Evolutionary conservation across 2,888 invertebrate genomes (phyloP).

Genomic region (Luffia ferchaultella): DNA sequence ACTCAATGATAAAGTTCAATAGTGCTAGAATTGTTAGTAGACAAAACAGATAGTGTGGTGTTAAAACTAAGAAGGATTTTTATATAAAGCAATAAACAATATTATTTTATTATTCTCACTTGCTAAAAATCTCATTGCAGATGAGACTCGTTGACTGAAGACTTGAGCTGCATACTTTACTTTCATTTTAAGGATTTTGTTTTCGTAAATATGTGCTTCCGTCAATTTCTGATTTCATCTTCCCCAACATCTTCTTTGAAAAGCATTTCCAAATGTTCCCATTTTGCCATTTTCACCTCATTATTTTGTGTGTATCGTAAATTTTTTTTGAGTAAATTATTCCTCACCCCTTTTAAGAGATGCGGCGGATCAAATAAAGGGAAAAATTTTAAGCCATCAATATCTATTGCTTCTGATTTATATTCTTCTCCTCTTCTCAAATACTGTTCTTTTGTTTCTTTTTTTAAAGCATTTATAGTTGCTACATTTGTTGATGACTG

Average conservation of each 20-base stretch:
- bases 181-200: too few species aligned
- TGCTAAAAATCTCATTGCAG: too few species aligned
- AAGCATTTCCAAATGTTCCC: constrained; percentile 18
- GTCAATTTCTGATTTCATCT: constrained; percentile 13
- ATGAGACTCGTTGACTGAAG: constrained; percentile 21
- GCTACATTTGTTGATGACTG: constrained; percentile 10
- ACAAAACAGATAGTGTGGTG: too few species aligned
- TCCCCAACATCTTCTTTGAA: constrained; percentile 12
- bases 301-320: constrained; percentile 8
- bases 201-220: constrained; percentile 6
- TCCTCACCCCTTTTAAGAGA: constrained; percentile 13
- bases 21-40: too few species aligned
- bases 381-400: constrained; percentile 9
- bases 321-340: constrained; percentile 12
- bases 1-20: too few species aligned
- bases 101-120: too few species aligned
- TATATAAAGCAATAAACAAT: too few species aligned
- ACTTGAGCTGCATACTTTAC: too few species aligned
- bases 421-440: constrained; percentile 2
- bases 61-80: too few species aligned
- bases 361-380: constrained; percentile 15
- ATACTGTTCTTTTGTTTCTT: constrained; percentile 8
- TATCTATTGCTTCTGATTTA: constrained; percentile 3
- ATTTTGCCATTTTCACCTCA: constrained; percentile 16
- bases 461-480: constrained; percentile 7